Evolutionary conservation across 2,888 invertebrate genomes (phyloP), one percentile per base, ranked within the genome.

Genomic region (Melipona bicolor): DNA sequence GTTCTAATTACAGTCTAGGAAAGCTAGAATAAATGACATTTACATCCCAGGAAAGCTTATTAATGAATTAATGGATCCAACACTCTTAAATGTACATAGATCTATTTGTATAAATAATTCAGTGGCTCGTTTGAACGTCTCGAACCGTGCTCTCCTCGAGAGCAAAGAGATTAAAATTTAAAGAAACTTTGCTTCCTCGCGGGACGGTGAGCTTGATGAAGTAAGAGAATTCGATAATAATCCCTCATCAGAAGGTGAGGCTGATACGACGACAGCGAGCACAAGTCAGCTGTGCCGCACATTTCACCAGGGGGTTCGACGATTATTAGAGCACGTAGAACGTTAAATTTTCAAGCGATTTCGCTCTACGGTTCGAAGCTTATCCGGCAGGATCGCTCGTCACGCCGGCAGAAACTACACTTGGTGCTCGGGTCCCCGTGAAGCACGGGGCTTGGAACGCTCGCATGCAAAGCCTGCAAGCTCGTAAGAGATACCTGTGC

Each of bases 401-500:
- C 82, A 71, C 67, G 54, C 19, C 50, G 56, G 11, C 17, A 52
- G 36, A 27, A 82, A 75, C 56, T 79, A 79, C 73, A 50, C 43
- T 43, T 68, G 72, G 68, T 65, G 80, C 73, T 80, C 73, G 50
- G 69, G 69, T 82, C 36, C 13, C 69, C 50, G 50, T 62, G 73
- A 69, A 80, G 43, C 74, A 65, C 54, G 3, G 54, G 56, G 56
- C 21, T 19, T 15, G n/a, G n/a, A 32, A 43, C 43, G 17, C 27
- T 32, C 54, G 64, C 50, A 52, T 50, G 70, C 81, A 59, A 75
- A 65, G 61, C 65, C 43, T 68, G 81, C 50, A 36, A 49, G 68
- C 75, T 81, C 75, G 75, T 81, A 76, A 68, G 75, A 83, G 81
- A 83, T 83, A 83, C 81, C 75, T 76, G 43, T 43, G 82, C 76